Percentiles rank a stretch among this genome's conserved stretches.
Evolutionary conservation across 2,797 vertebrate genomes (phyloP).

Genomic region (Dicrostonyx torquatus): DNA sequence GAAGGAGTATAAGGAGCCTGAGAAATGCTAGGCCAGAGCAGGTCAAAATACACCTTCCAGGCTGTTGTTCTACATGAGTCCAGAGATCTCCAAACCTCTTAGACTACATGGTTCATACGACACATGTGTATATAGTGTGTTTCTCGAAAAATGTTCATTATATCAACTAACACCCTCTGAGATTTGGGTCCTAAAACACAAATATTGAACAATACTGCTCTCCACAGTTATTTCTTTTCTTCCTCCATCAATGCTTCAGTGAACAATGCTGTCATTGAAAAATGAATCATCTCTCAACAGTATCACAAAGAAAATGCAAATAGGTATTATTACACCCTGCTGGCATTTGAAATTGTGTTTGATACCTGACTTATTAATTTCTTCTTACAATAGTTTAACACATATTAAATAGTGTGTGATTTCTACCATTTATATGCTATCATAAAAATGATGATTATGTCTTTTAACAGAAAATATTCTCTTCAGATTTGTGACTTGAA

Average conservation of each 20-base stretch:
- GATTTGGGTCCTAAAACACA: neutral
- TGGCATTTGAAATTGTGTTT: constrained; percentile 66
- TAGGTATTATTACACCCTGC: constrained; percentile 59
- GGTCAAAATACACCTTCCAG: accelerated
- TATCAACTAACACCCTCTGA: neutral
- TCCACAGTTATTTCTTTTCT: neutral
- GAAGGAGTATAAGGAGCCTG: neutral
- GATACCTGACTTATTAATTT: constrained; percentile 71
- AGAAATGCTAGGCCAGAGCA: neutral
- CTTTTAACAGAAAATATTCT: constrained; percentile 71
- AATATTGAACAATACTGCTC: neutral
- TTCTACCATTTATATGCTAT: constrained; percentile 66
- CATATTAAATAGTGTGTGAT: constrained; percentile 58
- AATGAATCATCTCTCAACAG: constrained; percentile 45
- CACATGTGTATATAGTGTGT: neutral
- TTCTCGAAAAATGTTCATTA: neutral
- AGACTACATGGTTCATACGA: neutral
- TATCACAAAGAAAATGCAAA: constrained; percentile 69
- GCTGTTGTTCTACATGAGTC: neutral
- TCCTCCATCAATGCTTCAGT: constrained; percentile 2
- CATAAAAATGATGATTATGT: constrained; percentile 68
- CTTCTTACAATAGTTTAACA: constrained; percentile 63
- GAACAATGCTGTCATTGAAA: constrained; percentile 48
- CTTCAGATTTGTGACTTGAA: constrained; percentile 71
- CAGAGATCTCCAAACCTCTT: neutral